Percentiles rank a stretch among this genome's conserved stretches.
These are phyloP conservation scores for Lepas anatifera DNA, from an alignment of 2,888 invertebrate species.

Conservation along the genomic window DNA sequence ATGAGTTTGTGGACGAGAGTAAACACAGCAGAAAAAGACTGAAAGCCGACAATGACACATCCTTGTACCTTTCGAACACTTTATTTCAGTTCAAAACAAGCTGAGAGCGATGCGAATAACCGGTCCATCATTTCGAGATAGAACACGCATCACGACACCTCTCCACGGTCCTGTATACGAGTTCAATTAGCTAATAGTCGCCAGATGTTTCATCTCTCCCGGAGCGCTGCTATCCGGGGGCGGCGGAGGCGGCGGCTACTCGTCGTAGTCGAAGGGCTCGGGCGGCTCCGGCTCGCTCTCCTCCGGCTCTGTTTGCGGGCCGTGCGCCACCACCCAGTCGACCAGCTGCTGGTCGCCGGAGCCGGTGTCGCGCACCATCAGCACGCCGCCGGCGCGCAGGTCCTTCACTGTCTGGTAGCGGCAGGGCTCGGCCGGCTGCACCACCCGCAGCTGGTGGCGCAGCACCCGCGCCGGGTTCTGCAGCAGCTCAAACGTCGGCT, in stretches of 20 bases:
- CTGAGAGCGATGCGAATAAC: too few species aligned
- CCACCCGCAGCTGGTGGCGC: conserved; percentile 63
- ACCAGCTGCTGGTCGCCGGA: conserved; percentile 47
- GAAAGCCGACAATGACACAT: too few species aligned
- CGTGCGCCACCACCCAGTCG: conserved; percentile 32
- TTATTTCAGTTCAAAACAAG: too few species aligned
- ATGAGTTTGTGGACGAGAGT: too few species aligned
- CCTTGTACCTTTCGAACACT: too few species aligned
- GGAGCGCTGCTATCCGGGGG: too few species aligned
- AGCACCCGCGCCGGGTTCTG: conserved; percentile 90
- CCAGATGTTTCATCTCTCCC: too few species aligned
- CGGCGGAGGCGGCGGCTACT: conserved; percentile 46
- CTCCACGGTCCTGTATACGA: too few species aligned
- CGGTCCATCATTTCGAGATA: too few species aligned
- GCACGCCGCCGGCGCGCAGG: conserved; percentile 85
- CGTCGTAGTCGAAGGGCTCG: conserved; percentile 92
- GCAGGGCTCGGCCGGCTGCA: conserved; percentile 65
- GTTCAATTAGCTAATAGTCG: too few species aligned
- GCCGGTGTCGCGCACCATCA: conserved; percentile 67
- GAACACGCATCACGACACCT: too few species aligned
- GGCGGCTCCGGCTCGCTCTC: conserved; percentile 95
- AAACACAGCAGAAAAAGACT: too few species aligned
- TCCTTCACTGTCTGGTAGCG: conserved; percentile 83
- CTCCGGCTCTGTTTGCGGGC: conserved; percentile 54
- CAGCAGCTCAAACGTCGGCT: conserved; percentile 80